A percentile compares a stretch with the other conserved stretches of the same genome.
Evolutionary conservation across 2,113 vertebrate species (phyloP).

Genomic region (Tichodroma muraria): DNA sequence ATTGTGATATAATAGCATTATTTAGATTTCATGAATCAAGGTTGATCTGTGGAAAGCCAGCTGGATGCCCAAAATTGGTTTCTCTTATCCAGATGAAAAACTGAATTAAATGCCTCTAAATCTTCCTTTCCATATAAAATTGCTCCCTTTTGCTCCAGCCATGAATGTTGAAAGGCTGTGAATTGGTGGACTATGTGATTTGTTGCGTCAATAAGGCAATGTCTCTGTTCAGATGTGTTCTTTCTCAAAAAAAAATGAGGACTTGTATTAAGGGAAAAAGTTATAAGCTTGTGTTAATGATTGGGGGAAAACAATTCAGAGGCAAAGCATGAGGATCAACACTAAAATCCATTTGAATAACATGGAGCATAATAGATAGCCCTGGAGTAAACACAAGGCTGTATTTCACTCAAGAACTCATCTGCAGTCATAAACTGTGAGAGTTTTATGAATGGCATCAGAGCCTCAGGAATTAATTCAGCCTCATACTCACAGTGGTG

Average conservation of each 20-base stretch:
- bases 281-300: not conserved
- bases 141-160: not conserved
- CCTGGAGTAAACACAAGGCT: conserved; percentile 37
- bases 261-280: not conserved
- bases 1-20: not conserved
- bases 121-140: conserved; percentile 11
- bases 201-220: not conserved
- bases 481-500: not conserved
- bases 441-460: conserved; percentile 44
- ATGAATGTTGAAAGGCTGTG: conserved; percentile 16
- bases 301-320: not conserved
- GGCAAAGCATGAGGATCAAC: conserved; percentile 8
- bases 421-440: conserved; percentile 51
- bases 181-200: not conserved
- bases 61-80: not conserved
- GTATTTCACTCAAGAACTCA: conserved; percentile 58
- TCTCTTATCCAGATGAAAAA: not conserved
- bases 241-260: not conserved
- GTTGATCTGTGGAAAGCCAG: not conserved
- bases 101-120: conserved; percentile 1
- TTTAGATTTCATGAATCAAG: not conserved
- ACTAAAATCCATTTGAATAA: conserved; percentile 52
- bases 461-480: conserved; percentile 47
- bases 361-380: conserved; percentile 31
- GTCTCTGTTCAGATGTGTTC: not conserved